Evolutionary conservation across 2,888 invertebrate genomes (phyloP), one percentile per base, ranked within the genome.

Genomic region (Polyploca ridens): DNA sequence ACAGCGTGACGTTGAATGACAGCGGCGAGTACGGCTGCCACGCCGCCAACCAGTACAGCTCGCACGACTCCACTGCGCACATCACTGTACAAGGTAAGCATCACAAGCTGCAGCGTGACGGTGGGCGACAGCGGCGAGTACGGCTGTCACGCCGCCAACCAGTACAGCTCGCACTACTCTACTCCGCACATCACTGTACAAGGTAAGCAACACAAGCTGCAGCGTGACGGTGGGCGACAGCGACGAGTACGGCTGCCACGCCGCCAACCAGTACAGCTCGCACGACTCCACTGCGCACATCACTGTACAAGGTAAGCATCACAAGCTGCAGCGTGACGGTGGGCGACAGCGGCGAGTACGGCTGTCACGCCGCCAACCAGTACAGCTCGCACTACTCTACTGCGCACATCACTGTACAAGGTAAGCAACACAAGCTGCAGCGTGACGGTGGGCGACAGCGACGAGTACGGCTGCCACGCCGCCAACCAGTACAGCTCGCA

Each of bases 181-280:
- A 94, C 95, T 35, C 94, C 97, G 57, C 94, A 94, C 66, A 95
- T 99, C 75, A 94, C 87, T 67, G 96, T 99, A 54, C 96, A 97
- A 95, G 98, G 98, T 98, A 91, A 93, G 83, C 33, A 54, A 10
- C n/a, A 11, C 27, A 27, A 27, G 27, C 27, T 27, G 27, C 41
- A 91, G 95, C 63, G 95, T 96, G n/a, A 94, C 94, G 57, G 88
- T 92, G 62, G 94, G 93, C 41, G 98, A 99, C 89, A 95, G 97
- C 59, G 99, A 98, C 57, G 90, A 89, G 70, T 99, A 99, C 88
- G 95, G 96, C 62, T 99, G 99, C 88, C 96, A 96, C 83, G 99
- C 98, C 2, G 90, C 94, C 72, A 99, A 99, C 92, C 93, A 95
- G 0, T 96, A 96, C 87, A 96, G 96, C 64, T 94, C 95, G 54